A percentile compares a stretch with the other conserved stretches of the same genome.
Evolutionary conservation across 2,797 vertebrate genomes (phyloP).

Genomic region (Pangasius krempfi): DNA sequence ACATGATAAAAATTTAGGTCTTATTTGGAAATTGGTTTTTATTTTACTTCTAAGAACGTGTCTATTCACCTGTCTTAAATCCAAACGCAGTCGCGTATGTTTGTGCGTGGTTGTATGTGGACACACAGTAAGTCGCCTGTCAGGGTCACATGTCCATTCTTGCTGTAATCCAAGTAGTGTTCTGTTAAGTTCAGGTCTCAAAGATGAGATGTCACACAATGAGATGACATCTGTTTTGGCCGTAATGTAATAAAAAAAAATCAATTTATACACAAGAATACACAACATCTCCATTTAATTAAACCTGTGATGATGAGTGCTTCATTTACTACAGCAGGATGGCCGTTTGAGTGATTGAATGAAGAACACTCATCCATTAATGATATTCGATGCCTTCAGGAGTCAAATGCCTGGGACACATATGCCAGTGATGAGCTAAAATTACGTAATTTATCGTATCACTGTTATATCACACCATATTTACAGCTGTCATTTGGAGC

Average conservation of each 20-base stretch:
- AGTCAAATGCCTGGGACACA: slow-evolving; percentile 19
- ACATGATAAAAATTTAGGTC: background rate
- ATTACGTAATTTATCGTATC: background rate
- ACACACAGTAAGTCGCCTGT: slow-evolving; percentile 53
- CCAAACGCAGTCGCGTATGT: slow-evolving; percentile 54
- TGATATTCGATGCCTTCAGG: background rate
- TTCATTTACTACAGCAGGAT: background rate
- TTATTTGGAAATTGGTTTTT: slow-evolving; percentile 26
- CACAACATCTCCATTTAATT: background rate
- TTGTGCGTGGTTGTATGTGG: slow-evolving; percentile 47
- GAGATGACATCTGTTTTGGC: background rate
- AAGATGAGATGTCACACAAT: background rate
- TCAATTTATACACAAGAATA: background rate
- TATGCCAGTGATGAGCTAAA: background rate
- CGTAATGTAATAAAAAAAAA: slow-evolving; percentile 2
- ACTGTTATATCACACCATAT: background rate
- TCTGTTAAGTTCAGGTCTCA: background rate
- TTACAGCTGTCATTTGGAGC: background rate
- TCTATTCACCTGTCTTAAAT: background rate
- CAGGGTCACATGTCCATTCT: slow-evolving; percentile 58
- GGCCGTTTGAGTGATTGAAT: background rate
- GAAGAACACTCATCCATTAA: slow-evolving; percentile 4
- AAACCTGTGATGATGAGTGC: background rate
- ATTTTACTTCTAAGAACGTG: slow-evolving; percentile 64
- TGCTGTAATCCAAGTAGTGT: slow-evolving; percentile 33